Evolutionary conservation across 2,888 invertebrate genomes (phyloP), one percentile per base, ranked within the genome.

Genomic region (Drosophila aldrichi): DNA sequence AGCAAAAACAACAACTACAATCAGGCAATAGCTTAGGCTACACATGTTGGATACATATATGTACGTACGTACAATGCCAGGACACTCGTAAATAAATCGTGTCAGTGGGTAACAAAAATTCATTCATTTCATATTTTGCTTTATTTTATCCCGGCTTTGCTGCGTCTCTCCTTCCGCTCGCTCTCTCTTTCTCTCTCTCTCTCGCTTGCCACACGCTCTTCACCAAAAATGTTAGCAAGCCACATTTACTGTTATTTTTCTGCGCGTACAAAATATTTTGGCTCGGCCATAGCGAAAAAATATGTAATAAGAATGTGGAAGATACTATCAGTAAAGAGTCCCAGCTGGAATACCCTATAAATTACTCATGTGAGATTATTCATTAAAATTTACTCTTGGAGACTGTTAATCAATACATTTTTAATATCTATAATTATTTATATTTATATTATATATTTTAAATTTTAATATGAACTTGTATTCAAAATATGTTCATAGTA

Each of bases 71-170:
- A 82, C 80, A 74, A 74, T 75, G 70, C 65, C 65, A 59, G 89
- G 87, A 82, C 85, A 89, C 79, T 89, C 88, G 88, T 86, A 86
- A 86, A 86, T 86, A 86, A 86, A 89, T 86, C 85, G 86, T 86
- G 86, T 89, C 86, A 86, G 86, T 89, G 86, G 89, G 89, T 89
- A 86, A 89, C 88, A 86, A 89, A 86, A 85, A 89, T 86, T 86
- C 89, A 89, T 86, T 86, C 84, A 89, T 89, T 89, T 86, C 89
- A 86, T 89, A 86, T 86, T 86, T 88, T 82, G 79, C 79, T 76
- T 81, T 88, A 81, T 81, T 81, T 82, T 73, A 69, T 71, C 68
- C 70, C 38, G 18, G 41, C 52, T 49, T 38, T 8, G 18, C 43
- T 25, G 34, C 25, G 12, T 16, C 36, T 22, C 32, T 22, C 5